phyloP scores from a whole-genome alignment of 2,888 invertebrate species.

The Rosalia funebris region DNA sequence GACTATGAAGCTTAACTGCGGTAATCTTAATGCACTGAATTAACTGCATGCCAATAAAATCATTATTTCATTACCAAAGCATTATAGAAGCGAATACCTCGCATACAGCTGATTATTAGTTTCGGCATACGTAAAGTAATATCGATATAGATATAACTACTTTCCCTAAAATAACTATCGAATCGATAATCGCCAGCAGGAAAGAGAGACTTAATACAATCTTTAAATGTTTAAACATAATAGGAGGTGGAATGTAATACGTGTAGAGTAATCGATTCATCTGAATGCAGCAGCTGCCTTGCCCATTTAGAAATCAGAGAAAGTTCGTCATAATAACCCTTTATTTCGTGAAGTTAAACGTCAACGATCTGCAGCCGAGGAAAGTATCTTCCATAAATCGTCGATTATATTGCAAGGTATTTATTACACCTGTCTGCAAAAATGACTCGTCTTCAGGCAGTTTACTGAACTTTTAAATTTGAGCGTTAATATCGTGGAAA shows the following conservation, averaged over 20 bases:
- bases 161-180: background rate
- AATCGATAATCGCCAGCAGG: background rate
- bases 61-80: too few relatives aligned
- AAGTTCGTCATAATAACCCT: constrained; percentile 34
- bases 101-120: too few relatives aligned
- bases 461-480: too few relatives aligned
- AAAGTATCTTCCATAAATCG: constrained; percentile 23
- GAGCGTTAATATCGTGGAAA: too few relatives aligned
- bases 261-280: constrained; percentile 9
- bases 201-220: background rate
- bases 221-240: constrained; percentile 3
- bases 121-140: background rate
- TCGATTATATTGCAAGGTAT: constrained; percentile 13
- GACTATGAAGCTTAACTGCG: too few relatives aligned
- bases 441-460: constrained; percentile 1
- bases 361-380: constrained; percentile 24
- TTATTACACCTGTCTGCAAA: constrained; percentile 10
- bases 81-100: too few relatives aligned
- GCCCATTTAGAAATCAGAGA: constrained; percentile 45
- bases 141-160: background rate
- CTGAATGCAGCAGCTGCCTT: constrained; percentile 27
- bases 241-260: background rate
- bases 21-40: too few relatives aligned
- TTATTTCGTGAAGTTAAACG: constrained; percentile 25
- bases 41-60: too few relatives aligned